These are phyloP conservation scores for Atractosteus spatula DNA, from an alignment of 2,113 vertebrate genomes.

Conservation along the genomic window DNA sequence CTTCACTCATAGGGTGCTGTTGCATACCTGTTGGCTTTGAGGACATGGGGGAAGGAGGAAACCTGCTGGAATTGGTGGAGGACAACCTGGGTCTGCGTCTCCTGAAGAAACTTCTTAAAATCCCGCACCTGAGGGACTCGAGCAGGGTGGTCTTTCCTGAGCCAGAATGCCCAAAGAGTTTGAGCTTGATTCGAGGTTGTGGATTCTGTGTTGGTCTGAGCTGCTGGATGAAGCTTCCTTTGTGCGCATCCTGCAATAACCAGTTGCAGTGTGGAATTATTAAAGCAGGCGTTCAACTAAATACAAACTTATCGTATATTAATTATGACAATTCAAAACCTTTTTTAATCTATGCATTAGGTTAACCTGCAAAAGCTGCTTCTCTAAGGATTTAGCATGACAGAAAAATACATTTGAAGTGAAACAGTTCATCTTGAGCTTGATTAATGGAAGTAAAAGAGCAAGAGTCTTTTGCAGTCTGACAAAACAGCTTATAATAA, in stretches of 20 bases:
- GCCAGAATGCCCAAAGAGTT: slow-evolving; percentile 85
- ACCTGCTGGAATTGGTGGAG: slow-evolving; percentile 75
- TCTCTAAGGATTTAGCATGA: too few relatives aligned
- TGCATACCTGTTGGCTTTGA: slow-evolving; percentile 83
- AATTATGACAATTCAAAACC: too few relatives aligned
- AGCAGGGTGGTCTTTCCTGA: slow-evolving; percentile 88
- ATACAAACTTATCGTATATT: too few relatives aligned
- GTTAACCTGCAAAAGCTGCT: too few relatives aligned
- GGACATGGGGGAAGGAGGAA: slow-evolving; percentile 84
- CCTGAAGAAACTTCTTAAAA: slow-evolving; percentile 91
- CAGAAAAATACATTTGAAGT: too few relatives aligned
- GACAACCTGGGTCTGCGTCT: slow-evolving; percentile 80
- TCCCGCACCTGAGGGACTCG: slow-evolving; percentile 93
- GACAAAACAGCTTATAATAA: too few relatives aligned
- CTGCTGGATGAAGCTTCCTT: slow-evolving; percentile 86
- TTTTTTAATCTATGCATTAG: too few relatives aligned
- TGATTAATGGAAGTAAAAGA: too few relatives aligned
- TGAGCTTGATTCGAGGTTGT: slow-evolving; percentile 87
- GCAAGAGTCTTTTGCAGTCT: too few relatives aligned
- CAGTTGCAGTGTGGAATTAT: background rate
- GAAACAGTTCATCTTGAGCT: too few relatives aligned
- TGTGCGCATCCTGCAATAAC: slow-evolving; percentile 77
- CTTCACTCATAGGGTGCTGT: background rate
- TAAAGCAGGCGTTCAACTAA: too few relatives aligned
- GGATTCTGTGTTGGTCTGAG: slow-evolving; percentile 79